Evolutionary conservation across 2,797 vertebrate species (phyloP).

Genomic region (Cyprinella venusta): DNA sequence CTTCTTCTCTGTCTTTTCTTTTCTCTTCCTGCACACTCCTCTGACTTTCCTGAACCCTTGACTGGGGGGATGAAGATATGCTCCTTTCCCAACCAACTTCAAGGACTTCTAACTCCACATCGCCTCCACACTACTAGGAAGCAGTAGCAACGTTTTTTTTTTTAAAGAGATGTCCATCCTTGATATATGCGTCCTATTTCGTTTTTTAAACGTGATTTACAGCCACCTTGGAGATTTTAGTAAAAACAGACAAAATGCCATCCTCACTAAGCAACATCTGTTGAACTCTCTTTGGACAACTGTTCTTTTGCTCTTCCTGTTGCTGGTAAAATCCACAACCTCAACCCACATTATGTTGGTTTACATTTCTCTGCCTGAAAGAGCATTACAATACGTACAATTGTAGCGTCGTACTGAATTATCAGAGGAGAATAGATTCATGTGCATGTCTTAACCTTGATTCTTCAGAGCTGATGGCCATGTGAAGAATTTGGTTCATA

Average conservation of each 20-base stretch:
- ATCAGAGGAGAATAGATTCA: constrained; percentile 2
- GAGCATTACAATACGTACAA: not conserved
- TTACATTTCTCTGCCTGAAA: constrained; percentile 18
- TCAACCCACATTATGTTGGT: constrained; percentile 30
- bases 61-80: constrained; percentile 25
- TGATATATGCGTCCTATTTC: not conserved
- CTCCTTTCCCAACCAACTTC: constrained; percentile 23
- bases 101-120: constrained; percentile 19
- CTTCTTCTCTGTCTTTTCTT: constrained; percentile 30
- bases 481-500: constrained; percentile 12
- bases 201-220: not conserved
- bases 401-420: constrained; percentile 11
- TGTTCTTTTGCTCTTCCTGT: constrained; percentile 67
- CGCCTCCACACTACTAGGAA: constrained; percentile 3
- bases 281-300: constrained; percentile 72
- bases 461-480: not conserved
- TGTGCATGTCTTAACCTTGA: constrained; percentile 14
- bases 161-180: constrained; percentile 38
- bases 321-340: constrained; percentile 50
- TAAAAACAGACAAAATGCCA: constrained; percentile 59
- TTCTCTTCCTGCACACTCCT: constrained; percentile 32
- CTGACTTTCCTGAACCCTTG: constrained; percentile 28
- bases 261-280: constrained; percentile 80
- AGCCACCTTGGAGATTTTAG: constrained; percentile 21
- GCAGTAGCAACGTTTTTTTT: constrained; percentile 41